phyloP scores from a whole-genome alignment of 30 jellyfish, hydroid and myxozoan genomes.

The Pseudorhiza aurosa region DNA sequence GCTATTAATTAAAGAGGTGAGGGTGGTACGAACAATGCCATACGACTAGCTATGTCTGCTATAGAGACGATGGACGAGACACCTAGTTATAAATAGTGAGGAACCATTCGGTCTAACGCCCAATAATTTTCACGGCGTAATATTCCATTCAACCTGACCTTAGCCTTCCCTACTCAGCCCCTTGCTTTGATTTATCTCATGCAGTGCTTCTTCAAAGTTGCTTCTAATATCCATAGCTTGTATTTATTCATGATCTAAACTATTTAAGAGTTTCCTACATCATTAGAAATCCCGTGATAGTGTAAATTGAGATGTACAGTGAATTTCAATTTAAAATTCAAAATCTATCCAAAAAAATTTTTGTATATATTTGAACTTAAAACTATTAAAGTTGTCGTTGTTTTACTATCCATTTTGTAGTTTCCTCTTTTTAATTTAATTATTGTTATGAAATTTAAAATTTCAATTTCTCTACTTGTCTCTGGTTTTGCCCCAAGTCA shows the following conservation, averaged over 20 bases:
- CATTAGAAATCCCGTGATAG: neutral
- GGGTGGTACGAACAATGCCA: no score
- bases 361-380: constrained; percentile 60
- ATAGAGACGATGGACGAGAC: no score
- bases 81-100: no score
- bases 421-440: constrained; percentile 4
- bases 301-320: constrained; percentile 66
- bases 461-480: neutral
- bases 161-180: no score
- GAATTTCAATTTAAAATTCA: constrained; percentile 1
- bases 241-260: constrained; percentile 30
- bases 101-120: no score
- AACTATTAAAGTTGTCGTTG: constrained; percentile 36
- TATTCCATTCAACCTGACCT: no score
- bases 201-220: neutral
- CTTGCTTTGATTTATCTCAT: neutral
- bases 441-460: neutral
- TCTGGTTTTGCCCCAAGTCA: no score
- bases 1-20: no score
- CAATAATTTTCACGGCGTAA: no score
- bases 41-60: no score
- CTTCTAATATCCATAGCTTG: neutral
- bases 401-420: constrained; percentile 32
- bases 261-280: constrained; percentile 41
- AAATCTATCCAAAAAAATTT: constrained; percentile 42